These are phyloP conservation scores for Alloplasta piceator DNA, from an alignment of 2,888 invertebrate species.

Conservation along the genomic window DNA sequence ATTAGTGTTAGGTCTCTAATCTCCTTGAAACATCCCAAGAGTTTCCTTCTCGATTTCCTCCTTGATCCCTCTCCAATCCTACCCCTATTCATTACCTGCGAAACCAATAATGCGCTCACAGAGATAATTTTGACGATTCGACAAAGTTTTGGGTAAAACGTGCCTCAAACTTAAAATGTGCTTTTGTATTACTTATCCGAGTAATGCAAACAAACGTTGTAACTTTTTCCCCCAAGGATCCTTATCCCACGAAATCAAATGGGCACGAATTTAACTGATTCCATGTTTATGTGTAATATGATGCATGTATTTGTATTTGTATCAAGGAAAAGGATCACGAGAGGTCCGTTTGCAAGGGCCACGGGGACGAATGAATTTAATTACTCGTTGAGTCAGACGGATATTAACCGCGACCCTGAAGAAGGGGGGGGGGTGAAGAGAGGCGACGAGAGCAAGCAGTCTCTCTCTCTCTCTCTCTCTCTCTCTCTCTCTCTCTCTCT, in stretches of 20 bases:
- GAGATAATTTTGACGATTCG: no score
- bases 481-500: not conserved
- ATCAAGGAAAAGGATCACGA: not conserved
- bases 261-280: no score
- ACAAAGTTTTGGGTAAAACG: no score
- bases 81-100: not conserved
- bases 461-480: not conserved
- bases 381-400: slow-evolving; percentile 54
- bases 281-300: no score
- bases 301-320: no score
- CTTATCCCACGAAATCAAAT: not conserved
- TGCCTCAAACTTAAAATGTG: no score
- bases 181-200: no score
- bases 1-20: not conserved
- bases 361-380: slow-evolving; percentile 45
- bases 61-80: not conserved
- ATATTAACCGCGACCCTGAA: slow-evolving; percentile 45
- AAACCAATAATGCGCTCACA: no score
- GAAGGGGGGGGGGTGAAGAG: not conserved
- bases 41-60: not conserved
- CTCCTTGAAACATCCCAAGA: slow-evolving; percentile 1
- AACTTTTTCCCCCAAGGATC: not conserved
- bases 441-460: not conserved
- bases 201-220: not conserved
- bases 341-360: not conserved